phyloP scores from a whole-genome alignment of 1,140 invertebrate genomes.

The Philotrypesis tridentata region DNA sequence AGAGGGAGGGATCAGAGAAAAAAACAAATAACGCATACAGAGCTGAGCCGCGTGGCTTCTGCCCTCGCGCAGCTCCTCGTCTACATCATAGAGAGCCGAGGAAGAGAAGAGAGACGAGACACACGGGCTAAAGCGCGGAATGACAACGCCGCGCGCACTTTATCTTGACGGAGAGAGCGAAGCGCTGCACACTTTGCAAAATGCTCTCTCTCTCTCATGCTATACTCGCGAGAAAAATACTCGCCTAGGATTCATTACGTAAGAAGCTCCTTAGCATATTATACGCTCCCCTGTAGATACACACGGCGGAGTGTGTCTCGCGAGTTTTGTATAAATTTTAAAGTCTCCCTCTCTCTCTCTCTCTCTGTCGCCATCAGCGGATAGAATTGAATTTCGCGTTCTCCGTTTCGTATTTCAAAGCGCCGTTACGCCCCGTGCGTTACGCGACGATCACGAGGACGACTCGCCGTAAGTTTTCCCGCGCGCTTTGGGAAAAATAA shows the following conservation, averaged over 20 bases:
- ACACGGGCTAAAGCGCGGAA: no score
- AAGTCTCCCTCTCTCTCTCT: background rate
- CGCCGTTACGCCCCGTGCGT: background rate
- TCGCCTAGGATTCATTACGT: background rate
- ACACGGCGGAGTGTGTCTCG: background rate
- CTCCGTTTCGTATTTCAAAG: background rate
- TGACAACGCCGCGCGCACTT: background rate
- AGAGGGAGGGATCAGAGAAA: no score
- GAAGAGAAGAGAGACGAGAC: no score
- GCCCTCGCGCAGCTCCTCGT: background rate
- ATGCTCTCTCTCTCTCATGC: background rate
- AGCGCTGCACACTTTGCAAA: background rate
- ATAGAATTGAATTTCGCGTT: background rate
- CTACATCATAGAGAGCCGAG: no score
- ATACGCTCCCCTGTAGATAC: background rate
- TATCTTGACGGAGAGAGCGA: background rate
- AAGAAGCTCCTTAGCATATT: constrained; percentile 16
- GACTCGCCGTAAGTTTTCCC: no score
- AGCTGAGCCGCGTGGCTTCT: no score
- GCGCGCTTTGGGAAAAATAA: no score
- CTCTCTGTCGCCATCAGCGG: background rate
- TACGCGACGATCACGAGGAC: no score
- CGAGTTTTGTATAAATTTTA: no score
- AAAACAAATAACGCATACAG: background rate
- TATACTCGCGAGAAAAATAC: background rate